Percentiles rank a stretch among this genome's conserved stretches.
Conservation (phyloP, 2,113 vertebrate genomes). For the Castor canadensis region DNA sequence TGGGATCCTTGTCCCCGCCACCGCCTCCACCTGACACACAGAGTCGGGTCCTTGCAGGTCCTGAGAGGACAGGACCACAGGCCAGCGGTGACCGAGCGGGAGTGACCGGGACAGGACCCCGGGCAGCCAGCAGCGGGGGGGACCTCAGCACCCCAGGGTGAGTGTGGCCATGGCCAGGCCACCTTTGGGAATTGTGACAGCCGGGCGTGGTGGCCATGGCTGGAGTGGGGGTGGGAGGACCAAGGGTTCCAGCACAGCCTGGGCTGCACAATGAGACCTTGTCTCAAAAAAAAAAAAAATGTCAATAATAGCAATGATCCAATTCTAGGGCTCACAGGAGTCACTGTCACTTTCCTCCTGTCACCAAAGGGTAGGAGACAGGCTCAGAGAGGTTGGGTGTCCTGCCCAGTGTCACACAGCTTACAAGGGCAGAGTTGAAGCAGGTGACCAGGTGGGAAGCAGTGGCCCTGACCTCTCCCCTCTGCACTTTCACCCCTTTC, state of each 20-base stretch:
- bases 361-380: not conserved
- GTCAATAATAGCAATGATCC: no score
- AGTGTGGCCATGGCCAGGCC: not conserved
- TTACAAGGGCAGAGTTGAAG: not conserved
- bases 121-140: not conserved
- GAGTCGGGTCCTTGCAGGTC: constrained; percentile 38
- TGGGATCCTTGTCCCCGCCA: no score
- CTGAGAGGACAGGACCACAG: no score
- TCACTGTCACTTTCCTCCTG: not conserved
- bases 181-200: not conserved
- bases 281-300: not conserved
- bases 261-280: not conserved
- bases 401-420: not conserved
- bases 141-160: constrained; percentile 22
- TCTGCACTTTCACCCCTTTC: not conserved
- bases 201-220: no score
- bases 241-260: not conserved
- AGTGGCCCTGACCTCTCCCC: not conserved
- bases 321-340: not conserved
- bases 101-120: not conserved
- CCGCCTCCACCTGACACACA: no score
- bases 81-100: no score
- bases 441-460: no score
- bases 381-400: not conserved
- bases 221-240: not conserved